Base-by-base conservation (phyloP, 1,140 invertebrate genomes). In the Drosophila fuyamai region DNA sequence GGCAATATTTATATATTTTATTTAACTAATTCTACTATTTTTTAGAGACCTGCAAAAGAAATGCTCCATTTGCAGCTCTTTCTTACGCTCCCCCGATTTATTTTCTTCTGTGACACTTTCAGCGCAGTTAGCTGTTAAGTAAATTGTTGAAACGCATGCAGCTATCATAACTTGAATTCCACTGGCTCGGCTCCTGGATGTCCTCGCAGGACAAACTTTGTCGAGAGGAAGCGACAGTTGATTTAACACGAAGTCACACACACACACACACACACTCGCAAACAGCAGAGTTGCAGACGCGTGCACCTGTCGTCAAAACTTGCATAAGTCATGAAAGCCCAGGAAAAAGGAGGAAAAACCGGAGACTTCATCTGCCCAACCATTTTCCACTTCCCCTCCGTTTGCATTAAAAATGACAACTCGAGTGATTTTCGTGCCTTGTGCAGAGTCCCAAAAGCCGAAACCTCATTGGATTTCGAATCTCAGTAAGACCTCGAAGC, bases 301-400 rank as follows among this genome's bases (percentile, higher is more conserved):
- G 61, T 88, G 84, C 83, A 86, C 84, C 83, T 86, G 83, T 88
- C 83, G 79, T 86, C 84, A 83, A 83, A 83, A 86, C 71, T 86
- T 86, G 83, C 83, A 86, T 89, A 86, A 86, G 83, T 86, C 83
- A 86, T 86, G 83, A 88, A 89, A 89, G 51, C 65, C 78, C 46
- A 40, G 51, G 53, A 41, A 43, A 66, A 46, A 13, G 38, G 16
- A 18, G 9, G 12, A 9, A 36, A 29, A 32, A 16, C 27, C 9
- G 27, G 9, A 9, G 48, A 44, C 43, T 44, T 44, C 43, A 44
- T 44, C 14, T 44, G 14, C 16, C 44, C 18, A 23, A 10, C 27
- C 27, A 29, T 14, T 14, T 35, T 14, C 23, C 32, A 27, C 41
- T 14, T 51, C 12, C 43, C 48, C 58, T 43, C 43, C 51, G 40